Evolutionary conservation across 2,113 vertebrate genomes (phyloP).

Genomic region (Pangasianodon hypophthalmus): DNA sequence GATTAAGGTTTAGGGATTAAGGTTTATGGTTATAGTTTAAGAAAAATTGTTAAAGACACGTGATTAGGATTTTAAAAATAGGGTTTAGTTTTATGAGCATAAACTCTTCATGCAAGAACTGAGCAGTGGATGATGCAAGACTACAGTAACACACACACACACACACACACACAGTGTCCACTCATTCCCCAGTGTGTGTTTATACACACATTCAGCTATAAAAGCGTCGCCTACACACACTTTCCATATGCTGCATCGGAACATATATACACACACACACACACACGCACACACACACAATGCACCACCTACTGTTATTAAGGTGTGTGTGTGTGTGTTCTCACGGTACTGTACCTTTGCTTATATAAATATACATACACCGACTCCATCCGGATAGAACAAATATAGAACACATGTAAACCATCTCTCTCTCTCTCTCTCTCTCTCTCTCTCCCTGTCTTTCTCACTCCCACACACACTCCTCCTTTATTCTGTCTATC

Average conservation of each 20-base stretch:
- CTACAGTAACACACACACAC: neutral
- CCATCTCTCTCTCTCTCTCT: slow-evolving; percentile 15
- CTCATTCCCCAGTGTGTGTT: neutral
- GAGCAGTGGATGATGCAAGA: slow-evolving; percentile 2
- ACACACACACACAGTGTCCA: neutral
- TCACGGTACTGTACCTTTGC: neutral
- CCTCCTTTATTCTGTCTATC: neutral
- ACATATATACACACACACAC: neutral
- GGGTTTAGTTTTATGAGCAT: neutral
- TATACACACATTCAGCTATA: slow-evolving; percentile 6
- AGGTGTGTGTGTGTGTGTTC: neutral
- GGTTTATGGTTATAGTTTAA: neutral
- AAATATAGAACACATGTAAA: neutral
- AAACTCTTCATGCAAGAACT: neutral
- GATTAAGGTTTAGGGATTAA: neutral
- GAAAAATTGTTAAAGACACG: neutral
- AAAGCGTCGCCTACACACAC: slow-evolving; percentile 10
- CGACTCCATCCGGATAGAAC: neutral
- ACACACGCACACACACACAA: neutral
- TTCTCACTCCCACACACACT: neutral
- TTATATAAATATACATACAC: neutral
- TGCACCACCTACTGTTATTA: slow-evolving; percentile 19
- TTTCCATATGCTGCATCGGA: slow-evolving; percentile 26
- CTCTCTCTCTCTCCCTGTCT: neutral
- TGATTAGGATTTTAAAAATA: neutral